Conservation (phyloP, 2,113 vertebrate species). For the Pituophis catenifer region DNA sequence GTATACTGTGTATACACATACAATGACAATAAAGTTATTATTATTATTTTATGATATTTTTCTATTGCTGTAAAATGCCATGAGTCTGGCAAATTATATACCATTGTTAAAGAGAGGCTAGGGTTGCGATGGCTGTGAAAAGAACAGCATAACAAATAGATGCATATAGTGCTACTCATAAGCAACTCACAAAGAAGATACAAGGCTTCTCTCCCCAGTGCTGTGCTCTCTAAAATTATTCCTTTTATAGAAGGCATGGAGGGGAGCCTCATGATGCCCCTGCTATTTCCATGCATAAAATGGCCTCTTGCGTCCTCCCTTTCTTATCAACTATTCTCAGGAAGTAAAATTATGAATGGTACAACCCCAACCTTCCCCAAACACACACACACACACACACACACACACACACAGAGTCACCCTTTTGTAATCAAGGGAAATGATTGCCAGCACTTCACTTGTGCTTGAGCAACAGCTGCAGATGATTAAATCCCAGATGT, state of each 20-base stretch:
- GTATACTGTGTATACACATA: too few relatives aligned
- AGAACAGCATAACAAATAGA: not conserved
- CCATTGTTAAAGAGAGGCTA: not conserved
- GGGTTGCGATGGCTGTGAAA: not conserved
- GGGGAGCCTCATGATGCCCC: not conserved
- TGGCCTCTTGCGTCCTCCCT: not conserved
- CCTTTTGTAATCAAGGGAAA: not conserved
- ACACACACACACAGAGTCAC: not conserved
- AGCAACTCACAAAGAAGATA: not conserved
- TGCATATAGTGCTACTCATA: not conserved
- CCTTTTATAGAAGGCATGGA: not conserved
- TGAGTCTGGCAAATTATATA: not conserved
- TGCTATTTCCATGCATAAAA: not conserved
- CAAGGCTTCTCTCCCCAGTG: not conserved
- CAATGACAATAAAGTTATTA: too few relatives aligned
- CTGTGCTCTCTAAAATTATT: not conserved
- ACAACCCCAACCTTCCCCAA: not conserved
- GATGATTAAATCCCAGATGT: constrained; percentile 30
- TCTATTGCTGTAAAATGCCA: not conserved
- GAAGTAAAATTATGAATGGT: not conserved
- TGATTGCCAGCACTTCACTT: not conserved
- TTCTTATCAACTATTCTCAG: not conserved
- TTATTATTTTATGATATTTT: not conserved
- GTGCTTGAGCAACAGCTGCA: constrained; percentile 20
- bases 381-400: too few relatives aligned